Evolutionary conservation across 2,797 vertebrate species (phyloP).

Genomic region (Pseudochirops cupreus): DNA sequence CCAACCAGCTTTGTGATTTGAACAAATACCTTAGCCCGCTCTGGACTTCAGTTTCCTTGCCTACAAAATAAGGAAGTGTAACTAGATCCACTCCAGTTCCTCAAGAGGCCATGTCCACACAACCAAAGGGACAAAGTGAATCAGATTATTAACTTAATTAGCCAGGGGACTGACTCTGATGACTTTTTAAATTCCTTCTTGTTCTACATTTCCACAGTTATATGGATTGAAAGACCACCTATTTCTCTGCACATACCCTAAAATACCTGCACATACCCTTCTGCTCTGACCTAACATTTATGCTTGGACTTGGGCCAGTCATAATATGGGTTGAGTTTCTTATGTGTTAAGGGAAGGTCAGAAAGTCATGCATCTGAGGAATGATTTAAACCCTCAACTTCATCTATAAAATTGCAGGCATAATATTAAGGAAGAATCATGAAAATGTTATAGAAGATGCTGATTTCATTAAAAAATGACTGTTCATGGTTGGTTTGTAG

Average conservation of each 20-base stretch:
- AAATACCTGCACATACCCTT: not conserved
- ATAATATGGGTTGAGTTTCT: not conserved
- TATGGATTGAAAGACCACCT: not conserved
- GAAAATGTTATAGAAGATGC: not conserved
- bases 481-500: not conserved
- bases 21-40: not conserved
- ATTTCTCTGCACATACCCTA: not conserved
- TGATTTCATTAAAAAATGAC: not conserved
- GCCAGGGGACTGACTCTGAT: not conserved
- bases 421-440: not conserved
- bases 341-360: not conserved
- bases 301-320: not conserved
- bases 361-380: not conserved
- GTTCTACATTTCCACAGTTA: not conserved
- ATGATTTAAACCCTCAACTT: not conserved
- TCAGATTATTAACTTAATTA: not conserved
- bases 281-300: not conserved
- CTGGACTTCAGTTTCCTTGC: not conserved
- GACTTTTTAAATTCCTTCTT: not conserved
- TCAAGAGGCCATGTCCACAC: not conserved
- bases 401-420: not conserved
- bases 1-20: not conserved
- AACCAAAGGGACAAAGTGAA: not conserved
- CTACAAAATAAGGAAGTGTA: not conserved
- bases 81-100: not conserved